These are phyloP conservation scores for Sebastes nivosus DNA, from an alignment of 2,797 vertebrate species.

Conservation along the genomic window DNA sequence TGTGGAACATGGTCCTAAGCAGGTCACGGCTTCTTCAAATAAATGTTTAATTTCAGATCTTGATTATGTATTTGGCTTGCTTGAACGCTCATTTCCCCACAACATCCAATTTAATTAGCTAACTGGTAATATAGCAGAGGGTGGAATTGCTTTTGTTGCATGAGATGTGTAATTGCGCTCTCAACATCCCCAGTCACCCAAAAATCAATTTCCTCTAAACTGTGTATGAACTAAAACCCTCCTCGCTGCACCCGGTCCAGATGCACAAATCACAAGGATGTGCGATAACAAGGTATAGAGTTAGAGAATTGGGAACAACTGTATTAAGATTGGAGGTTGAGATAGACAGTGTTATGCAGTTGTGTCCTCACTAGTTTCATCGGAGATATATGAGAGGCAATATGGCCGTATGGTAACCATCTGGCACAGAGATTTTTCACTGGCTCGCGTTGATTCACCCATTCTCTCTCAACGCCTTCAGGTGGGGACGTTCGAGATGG, in stretches of 20 bases:
- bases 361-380: neutral
- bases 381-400: neutral
- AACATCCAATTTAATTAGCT: slow-evolving; percentile 51
- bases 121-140: slow-evolving; percentile 8
- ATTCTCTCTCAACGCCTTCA: slow-evolving; percentile 53
- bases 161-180: slow-evolving; percentile 45
- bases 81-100: slow-evolving; percentile 42
- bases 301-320: neutral
- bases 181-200: slow-evolving; percentile 32
- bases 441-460: neutral
- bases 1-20: neutral
- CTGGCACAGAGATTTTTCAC: slow-evolving; percentile 19
- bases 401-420: neutral
- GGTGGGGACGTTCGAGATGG: slow-evolving; percentile 93
- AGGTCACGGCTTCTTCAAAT: slow-evolving; percentile 27
- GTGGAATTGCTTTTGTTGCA: slow-evolving; percentile 47
- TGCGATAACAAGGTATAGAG: slow-evolving; percentile 6
- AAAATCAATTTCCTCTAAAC: slow-evolving; percentile 62
- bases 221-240: slow-evolving; percentile 1
- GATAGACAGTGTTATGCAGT: neutral
- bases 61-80: slow-evolving; percentile 45
- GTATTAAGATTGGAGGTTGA: slow-evolving; percentile 15
- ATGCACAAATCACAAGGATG: slow-evolving; percentile 9
- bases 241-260: neutral
- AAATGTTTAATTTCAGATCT: slow-evolving; percentile 47